These are phyloP conservation scores for Actias luna DNA, from an alignment of 2,888 invertebrate genomes.

Conservation along the genomic window DNA sequence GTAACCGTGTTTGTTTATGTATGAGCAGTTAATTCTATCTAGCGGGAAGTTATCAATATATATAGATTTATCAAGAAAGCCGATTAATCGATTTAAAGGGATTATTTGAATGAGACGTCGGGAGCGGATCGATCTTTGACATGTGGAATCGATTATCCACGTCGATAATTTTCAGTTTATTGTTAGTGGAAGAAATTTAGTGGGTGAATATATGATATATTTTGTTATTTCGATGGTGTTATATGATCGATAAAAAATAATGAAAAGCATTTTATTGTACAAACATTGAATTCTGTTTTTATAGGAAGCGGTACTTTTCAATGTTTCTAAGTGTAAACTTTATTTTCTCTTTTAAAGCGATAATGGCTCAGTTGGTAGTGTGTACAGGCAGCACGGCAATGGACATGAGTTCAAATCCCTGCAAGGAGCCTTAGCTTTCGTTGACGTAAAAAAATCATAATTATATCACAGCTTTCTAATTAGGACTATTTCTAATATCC, in stretches of 20 bases:
- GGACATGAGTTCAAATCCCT: too few species aligned
- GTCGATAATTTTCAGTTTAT: conserved; percentile 28
- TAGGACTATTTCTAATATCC: too few species aligned
- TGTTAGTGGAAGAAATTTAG: conserved; percentile 17
- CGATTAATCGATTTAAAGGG: conserved; percentile 33
- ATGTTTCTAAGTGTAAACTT: neutral
- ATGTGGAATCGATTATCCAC: conserved; percentile 44
- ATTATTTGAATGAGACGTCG: conserved; percentile 34
- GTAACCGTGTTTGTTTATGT: conserved; percentile 51
- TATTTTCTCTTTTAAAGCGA: too few species aligned
- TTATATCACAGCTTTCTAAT: too few species aligned
- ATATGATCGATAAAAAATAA: neutral
- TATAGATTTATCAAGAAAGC: conserved; percentile 18
- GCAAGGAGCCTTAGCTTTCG: too few species aligned
- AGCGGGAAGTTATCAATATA: conserved; percentile 20
- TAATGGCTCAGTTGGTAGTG: too few species aligned
- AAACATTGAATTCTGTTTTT: too few species aligned
- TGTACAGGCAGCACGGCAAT: too few species aligned
- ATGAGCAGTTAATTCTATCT: conserved; percentile 21
- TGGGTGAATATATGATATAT: conserved; percentile 5
- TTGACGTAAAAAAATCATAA: too few species aligned
- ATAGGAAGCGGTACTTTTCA: too few species aligned
- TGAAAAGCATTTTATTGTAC: too few species aligned
- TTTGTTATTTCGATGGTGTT: neutral
- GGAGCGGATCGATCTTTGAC: conserved; percentile 34